Base-by-base conservation (phyloP, 2,797 vertebrate genomes). In the Pempheris klunzingeri region DNA sequence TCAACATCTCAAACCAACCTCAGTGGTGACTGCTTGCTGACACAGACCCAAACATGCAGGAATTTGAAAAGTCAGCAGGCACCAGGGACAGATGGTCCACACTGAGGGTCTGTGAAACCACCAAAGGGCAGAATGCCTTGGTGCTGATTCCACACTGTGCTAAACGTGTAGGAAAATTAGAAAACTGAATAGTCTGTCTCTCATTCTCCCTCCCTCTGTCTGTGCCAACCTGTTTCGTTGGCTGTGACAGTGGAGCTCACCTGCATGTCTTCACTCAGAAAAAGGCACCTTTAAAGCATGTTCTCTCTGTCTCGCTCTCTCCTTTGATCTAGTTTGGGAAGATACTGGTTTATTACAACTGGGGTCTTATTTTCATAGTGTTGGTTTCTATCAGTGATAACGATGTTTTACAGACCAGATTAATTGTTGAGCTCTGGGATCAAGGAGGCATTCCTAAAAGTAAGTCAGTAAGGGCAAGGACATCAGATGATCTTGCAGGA, bases 151-250 rank as follows among this genome's bases (percentile, higher is more conserved):
- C 58, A 54, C 46, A 71, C 41, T 59, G 74, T 62, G 60, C 34
- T 77, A 74, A 79, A 68, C 3, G 46, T 28, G 39, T 22, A 34
- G 24, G 76, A 79, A 81, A 75, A 79, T 59, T 32, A 72, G 69
- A 61, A 69, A 77, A 30, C 28, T 26, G 9, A 39, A 12, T 59
- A 46, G 36, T 61, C 41, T 53, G 26, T 49, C 47, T 52, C 22
- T 32, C 4, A 24, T 26, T 20, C 8, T 52, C 6, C 7, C 12
- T 54, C 47, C 17, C 2, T 49, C 14, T 26, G 1, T 20, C 3
- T 58, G 38, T 22, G 50, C 14, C n/a, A 64, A 14, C 24, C 52
- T 24, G 3, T 60, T 70, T 4, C 7, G 18, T 47, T 54, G 41
- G 8, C 36, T 43, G 30, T 63, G 36, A 50, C 43, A 52, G n/a